Base-by-base conservation (phyloP, 2,797 vertebrate species). In the Bothrops alternatus region DNA sequence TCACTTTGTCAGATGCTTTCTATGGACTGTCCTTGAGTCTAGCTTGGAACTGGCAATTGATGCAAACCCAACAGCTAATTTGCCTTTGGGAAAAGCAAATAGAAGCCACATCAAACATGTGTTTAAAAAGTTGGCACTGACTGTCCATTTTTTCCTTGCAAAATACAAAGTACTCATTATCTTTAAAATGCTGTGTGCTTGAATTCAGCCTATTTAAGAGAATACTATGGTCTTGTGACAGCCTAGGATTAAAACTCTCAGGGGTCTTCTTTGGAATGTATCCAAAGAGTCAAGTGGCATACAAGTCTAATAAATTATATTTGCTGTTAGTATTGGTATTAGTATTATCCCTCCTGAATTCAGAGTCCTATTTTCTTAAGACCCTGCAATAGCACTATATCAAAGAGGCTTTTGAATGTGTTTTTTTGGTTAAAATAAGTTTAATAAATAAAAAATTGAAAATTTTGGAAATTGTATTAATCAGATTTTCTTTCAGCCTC, bases 401-500 rank as follows among this genome's bases (percentile, higher is more conserved):
- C 12, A 82, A 42, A 47, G 37, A 82, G 20, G 73, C 73, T 11
- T 37, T 82, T 25, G 73, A 12, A 47, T 82, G 37, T 82, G 78
- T 1, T 82, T 47, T 82, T 47, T 47, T 47, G 78, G 20, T 47
- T 82, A 47, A 82, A 82, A 47, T 23, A 82, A 82, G 0, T 25
- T 82, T 25, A 23, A 82, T 37, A 82, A 82, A 25, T 25, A 82
- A 47, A 82, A 82, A 23, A 23, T 12, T 12, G 23, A 82, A 82
- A 58, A 13, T 28, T 28, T 28, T 85, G 90, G 57, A 60, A 85
- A 61, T 50, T 12, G 3, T 63, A 25, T 90, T 91, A 14, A 56
- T 89, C 86, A 88, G 20, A 88, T 91, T 93, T 90, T 87, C 25
- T 95, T 97, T 85, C 96, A 99, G 99, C 98, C 99, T 85, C 96